Evolutionary conservation across 1,140 invertebrate genomes (phyloP).

Genomic region (Halictus rubicundus): DNA sequence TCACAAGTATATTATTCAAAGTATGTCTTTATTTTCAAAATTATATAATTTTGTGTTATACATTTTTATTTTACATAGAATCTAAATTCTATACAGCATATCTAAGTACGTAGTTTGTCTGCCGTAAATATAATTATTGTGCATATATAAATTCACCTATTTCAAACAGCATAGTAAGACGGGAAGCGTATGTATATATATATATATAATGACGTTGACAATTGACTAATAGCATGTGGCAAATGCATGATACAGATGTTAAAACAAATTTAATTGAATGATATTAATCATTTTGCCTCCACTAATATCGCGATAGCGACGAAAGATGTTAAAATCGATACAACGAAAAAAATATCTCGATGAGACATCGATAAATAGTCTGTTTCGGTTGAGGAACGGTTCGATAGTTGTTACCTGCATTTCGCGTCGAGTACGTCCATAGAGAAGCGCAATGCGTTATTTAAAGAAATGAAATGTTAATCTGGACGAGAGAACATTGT

Average conservation of each 20-base stretch:
- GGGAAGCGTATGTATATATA: too few relatives aligned
- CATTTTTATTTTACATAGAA: not conserved
- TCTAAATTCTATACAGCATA: not conserved
- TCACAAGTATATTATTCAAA: not conserved
- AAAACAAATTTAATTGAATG: too few relatives aligned
- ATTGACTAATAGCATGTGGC: too few relatives aligned
- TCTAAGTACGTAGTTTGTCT: not conserved
- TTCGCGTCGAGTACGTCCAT: not conserved
- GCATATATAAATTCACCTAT: not conserved
- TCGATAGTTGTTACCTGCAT: not conserved
- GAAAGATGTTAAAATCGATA: conserved; percentile 24
- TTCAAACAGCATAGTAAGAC: too few relatives aligned
- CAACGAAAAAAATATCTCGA: conserved; percentile 17
- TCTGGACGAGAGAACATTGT: not conserved
- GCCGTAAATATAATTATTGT: not conserved
- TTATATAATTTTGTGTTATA: not conserved
- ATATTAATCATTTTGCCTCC: too few relatives aligned
- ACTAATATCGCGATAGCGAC: too few relatives aligned
- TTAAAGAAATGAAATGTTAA: conserved; percentile 18
- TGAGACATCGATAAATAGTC: conserved; percentile 29
- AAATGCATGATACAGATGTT: too few relatives aligned
- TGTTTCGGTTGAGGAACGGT: not conserved
- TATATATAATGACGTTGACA: too few relatives aligned
- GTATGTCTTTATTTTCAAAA: not conserved
- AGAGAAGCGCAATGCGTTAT: not conserved